A percentile compares a stretch with the other conserved stretches of the same genome.
phyloP scores from a whole-genome alignment of 2,797 vertebrate species.

The Ctenochaetus hawaiiensis region DNA sequence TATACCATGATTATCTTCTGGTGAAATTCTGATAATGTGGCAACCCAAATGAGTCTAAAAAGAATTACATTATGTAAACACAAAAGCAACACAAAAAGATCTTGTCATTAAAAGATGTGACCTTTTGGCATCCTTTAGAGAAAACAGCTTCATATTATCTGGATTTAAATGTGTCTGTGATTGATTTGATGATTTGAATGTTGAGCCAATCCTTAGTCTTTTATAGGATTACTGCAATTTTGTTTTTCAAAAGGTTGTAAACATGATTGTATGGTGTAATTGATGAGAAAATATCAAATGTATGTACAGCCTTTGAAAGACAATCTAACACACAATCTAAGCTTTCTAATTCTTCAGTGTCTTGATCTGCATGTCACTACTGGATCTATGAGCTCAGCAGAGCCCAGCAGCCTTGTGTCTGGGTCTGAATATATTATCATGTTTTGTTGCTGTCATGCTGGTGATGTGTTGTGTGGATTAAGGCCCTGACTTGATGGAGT shows the following conservation, averaged over 20 bases:
- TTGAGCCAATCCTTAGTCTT: slow-evolving; percentile 13
- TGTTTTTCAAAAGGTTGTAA: slow-evolving; percentile 34
- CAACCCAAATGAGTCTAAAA: background rate
- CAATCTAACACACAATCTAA: slow-evolving; percentile 49
- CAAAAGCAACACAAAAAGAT: background rate
- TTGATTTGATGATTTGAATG: slow-evolving; percentile 20
- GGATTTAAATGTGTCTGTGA: background rate
- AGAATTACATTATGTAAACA: background rate
- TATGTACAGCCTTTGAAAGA: slow-evolving; percentile 14
- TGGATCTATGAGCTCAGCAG: slow-evolving; percentile 46
- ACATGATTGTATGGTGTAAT: slow-evolving; percentile 47
- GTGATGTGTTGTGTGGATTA: slow-evolving; percentile 72
- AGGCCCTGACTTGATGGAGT: slow-evolving; percentile 73
- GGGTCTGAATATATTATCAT: slow-evolving; percentile 65
- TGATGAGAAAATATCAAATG: slow-evolving; percentile 36
- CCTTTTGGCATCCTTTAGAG: background rate
- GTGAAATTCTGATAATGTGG: no score
- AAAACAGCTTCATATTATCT: background rate
- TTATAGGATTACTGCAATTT: slow-evolving; percentile 49
- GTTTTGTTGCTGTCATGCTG: slow-evolving; percentile 62
- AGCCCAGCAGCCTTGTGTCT: slow-evolving; percentile 47
- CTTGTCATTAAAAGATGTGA: background rate
- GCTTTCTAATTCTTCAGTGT: slow-evolving; percentile 44
- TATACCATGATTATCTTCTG: no score
- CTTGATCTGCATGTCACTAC: slow-evolving; percentile 65